These are phyloP conservation scores for Drosophila paulistorum DNA, from an alignment of 1,140 invertebrate genomes.

Conservation along the genomic window DNA sequence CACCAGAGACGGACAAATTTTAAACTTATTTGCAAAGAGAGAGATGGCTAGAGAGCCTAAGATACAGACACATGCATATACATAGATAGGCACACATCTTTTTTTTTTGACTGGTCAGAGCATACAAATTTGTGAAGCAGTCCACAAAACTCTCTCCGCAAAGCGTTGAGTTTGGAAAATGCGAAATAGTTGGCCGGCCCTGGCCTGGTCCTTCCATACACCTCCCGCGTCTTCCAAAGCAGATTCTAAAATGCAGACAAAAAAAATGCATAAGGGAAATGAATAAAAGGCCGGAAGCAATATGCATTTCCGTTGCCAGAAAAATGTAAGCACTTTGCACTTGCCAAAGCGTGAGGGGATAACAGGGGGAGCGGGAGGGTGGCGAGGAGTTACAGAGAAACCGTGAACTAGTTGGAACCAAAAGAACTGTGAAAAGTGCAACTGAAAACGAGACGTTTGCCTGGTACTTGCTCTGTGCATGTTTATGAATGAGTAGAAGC, in stretches of 20 bases:
- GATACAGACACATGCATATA: background rate
- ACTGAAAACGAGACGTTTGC: conserved; percentile 39
- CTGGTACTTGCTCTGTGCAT: conserved; percentile 27
- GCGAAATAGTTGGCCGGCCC: conserved; percentile 21
- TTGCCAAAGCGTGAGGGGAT: conserved; percentile 29
- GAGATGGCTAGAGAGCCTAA: too few species aligned
- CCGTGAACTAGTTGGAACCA: conserved; percentile 24
- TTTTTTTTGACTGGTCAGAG: conserved; percentile 42
- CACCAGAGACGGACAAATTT: conserved; percentile 48
- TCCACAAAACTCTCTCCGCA: conserved; percentile 27
- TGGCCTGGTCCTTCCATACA: conserved; percentile 1
- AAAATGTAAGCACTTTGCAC: conserved; percentile 72
- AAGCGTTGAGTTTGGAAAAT: conserved; percentile 24
- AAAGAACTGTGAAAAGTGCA: conserved; percentile 38
- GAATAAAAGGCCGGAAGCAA: conserved; percentile 69
- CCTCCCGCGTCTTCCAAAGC: conserved; percentile 14
- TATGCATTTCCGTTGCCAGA: conserved; percentile 77
- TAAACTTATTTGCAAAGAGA: conserved; percentile 44
- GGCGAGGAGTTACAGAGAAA: background rate
- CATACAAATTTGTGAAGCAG: conserved; percentile 48
- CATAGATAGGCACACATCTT: background rate
- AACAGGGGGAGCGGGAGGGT: background rate
- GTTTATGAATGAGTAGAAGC: conserved; percentile 45
- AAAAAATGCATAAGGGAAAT: conserved; percentile 47
- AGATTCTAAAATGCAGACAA: conserved; percentile 36